Evolutionary conservation across 2,888 invertebrate genomes (phyloP).

Genomic region (Plusia festucae): DNA sequence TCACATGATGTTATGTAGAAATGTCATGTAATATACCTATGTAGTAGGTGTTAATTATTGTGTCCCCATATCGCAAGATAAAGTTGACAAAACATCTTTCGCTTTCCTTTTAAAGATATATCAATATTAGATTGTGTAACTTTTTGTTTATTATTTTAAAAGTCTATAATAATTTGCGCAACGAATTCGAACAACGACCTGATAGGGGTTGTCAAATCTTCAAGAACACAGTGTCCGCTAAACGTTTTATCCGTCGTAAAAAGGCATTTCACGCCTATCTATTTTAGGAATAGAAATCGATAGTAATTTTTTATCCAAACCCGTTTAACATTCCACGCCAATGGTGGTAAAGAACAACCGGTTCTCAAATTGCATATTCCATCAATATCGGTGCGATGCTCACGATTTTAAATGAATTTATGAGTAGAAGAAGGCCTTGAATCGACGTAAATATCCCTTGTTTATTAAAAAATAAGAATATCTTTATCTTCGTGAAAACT

Average conservation of each 20-base stretch:
- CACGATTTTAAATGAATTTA: slow-evolving; percentile 29
- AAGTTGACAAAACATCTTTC: neutral
- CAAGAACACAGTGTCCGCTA: neutral
- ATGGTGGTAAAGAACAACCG: slow-evolving; percentile 22
- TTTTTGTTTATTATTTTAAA: neutral
- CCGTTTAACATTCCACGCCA: slow-evolving; percentile 29
- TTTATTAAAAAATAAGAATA: slow-evolving; percentile 4
- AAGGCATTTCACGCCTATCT: slow-evolving; percentile 24
- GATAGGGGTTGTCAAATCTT: neutral
- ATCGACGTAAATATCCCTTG: slow-evolving; percentile 9
- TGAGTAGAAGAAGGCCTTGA: slow-evolving; percentile 21
- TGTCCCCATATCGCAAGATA: neutral
- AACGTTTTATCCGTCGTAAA: slow-evolving; percentile 14
- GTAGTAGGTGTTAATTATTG: neutral
- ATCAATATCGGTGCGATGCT: slow-evolving; percentile 29
- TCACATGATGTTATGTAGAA: slow-evolving; percentile 36
- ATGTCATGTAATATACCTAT: slow-evolving; percentile 12
- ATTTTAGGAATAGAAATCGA: slow-evolving; percentile 30
- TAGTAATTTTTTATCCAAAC: slow-evolving; percentile 32
- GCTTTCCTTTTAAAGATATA: neutral
- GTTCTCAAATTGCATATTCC: slow-evolving; percentile 25
- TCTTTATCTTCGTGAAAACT: neutral
- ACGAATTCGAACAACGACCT: neutral
- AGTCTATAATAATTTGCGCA: neutral
- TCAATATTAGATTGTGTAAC: neutral